Base-by-base conservation (phyloP, 2,888 invertebrate genomes). In the Orthosia cruda region DNA sequence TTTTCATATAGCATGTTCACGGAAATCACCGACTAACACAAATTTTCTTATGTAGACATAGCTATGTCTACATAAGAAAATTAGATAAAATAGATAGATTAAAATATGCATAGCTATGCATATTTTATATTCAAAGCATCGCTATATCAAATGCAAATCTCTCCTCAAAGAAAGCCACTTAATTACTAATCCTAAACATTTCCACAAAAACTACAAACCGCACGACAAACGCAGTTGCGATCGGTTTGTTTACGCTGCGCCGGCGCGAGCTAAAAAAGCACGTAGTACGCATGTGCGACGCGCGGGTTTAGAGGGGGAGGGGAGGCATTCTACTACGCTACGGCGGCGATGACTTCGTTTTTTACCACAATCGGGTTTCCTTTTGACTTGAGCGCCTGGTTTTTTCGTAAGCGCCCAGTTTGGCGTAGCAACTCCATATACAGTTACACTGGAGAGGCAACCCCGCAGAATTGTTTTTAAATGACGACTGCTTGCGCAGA, bases 391-490 rank as follows among this genome's bases (percentile, higher is more conserved):
- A 87, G 88, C 90, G 92, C 92, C 93, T 90, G 90, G 93, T 95
- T 96, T 96, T 96, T 96, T 94, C 93, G 91, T 91, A 88, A 91
- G 90, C 92, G 93, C 95, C 95, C 91, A 91, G 91, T 96, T 94
- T 96, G 96, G 96, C 87, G 91, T 92, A 91, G 91, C 94, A 92
- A 94, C 94, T 94, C 96, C 96, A 92, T 96, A 96, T 94, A 96
- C 96, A 96, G 96, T 96, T 96, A 95, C 88, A 93, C 88, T 90
- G 90, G 92, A 92, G 92, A 95, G 95, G 96, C 95, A 94, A 95
- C 95, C 96, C 96, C 96, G 94, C 92, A 89, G 95, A 93, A 96
- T 96, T 95, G 95, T 95, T 95, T 95, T 95, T 95, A 95, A 95
- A 95, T 93, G 94, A 93, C 89, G 90, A 90, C 90, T 90, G 88